phyloP scores from a whole-genome alignment of 2,113 vertebrate genomes.

The Microcebus griseorufus region DNA sequence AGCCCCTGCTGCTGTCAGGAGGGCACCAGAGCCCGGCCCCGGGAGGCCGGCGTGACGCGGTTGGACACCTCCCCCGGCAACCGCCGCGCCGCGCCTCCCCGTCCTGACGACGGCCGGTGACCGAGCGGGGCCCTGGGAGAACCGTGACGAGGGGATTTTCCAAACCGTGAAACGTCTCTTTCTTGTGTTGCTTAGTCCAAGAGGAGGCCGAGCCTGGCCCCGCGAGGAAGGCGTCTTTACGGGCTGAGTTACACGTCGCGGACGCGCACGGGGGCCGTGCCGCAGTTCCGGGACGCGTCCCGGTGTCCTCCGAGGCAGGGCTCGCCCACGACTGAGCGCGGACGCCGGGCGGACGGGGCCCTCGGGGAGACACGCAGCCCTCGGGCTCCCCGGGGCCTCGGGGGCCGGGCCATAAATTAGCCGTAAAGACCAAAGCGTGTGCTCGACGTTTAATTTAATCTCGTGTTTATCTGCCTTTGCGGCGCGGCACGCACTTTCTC shows the following conservation, averaged over 20 bases:
- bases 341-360: accelerated
- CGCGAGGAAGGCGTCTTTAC: accelerated
- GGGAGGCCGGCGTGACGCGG: accelerated
- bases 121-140: accelerated
- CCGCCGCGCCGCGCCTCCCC: accelerated
- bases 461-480: slow-evolving; percentile 8
- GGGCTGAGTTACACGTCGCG: accelerated
- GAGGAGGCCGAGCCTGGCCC: not conserved
- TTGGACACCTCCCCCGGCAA: accelerated
- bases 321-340: accelerated
- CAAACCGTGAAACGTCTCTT: not conserved
- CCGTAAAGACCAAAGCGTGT: not conserved
- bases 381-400: accelerated
- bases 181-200: not conserved
- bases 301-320: accelerated
- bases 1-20: not conserved
- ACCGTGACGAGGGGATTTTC: accelerated
- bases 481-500: not conserved
- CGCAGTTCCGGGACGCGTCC: accelerated
- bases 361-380: not conserved
- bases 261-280: accelerated
- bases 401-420: not conserved
- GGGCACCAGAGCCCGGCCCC: not conserved
- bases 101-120: accelerated
- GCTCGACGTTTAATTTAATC: slow-evolving; percentile 6